Percentiles rank a stretch among this genome's conserved stretches.
Conservation (phyloP, 2,113 vertebrate species). For the Pluvianellus socialis region DNA sequence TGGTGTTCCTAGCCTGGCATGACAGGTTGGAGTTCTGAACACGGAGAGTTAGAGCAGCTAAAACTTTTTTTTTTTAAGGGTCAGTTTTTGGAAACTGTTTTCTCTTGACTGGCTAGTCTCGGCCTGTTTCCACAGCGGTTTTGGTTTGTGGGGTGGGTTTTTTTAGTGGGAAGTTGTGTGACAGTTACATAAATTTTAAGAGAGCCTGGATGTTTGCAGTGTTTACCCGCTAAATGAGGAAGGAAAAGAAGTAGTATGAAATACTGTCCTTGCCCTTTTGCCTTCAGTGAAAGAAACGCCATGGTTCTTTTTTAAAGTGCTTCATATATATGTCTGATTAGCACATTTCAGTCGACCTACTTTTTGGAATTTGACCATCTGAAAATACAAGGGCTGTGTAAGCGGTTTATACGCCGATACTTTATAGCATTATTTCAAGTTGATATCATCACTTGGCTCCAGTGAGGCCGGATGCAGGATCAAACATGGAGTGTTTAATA, state of each 20-base stretch:
- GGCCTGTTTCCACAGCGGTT: not conserved
- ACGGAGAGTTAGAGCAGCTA: not conserved
- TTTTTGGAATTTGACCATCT: not conserved
- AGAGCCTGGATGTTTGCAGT: not conserved
- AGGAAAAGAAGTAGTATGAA: not conserved
- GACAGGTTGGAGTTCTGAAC: not conserved
- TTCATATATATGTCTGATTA: not conserved
- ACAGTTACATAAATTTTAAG: not conserved
- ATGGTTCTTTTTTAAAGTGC: not conserved
- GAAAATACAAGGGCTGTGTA: not conserved
- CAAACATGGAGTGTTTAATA: not conserved
- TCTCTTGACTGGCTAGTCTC: not conserved
- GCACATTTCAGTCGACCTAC: not conserved
- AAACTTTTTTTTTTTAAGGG: not conserved
- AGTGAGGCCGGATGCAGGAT: not conserved
- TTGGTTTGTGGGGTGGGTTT: not conserved
- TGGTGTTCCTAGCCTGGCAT: constrained; percentile 20
- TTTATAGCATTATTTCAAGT: not conserved
- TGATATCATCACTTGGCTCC: not conserved
- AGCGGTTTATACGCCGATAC: not conserved
- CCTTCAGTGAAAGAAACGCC: not conserved
- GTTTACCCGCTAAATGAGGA: not conserved
- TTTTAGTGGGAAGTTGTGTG: not conserved
- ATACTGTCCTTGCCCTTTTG: not conserved
- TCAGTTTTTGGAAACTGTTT: not conserved